Base-by-base conservation (phyloP, 2,113 vertebrate genomes). In the Forbesichthys papilliferus region DNA sequence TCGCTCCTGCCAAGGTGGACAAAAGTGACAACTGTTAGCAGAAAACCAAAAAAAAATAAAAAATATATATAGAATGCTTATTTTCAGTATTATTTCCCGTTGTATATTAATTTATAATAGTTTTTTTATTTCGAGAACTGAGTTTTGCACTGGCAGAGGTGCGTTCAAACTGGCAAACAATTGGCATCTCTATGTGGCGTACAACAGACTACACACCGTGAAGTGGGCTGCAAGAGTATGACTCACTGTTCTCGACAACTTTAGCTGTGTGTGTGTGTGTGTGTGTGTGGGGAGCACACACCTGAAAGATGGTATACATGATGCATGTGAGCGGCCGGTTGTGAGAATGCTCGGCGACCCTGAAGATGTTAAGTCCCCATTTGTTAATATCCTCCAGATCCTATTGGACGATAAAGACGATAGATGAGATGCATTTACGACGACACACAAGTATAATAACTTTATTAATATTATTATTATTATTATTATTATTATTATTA, bases 241-340 rank as follows among this genome's bases (percentile, higher is more conserved):
- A 66, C 52, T 56, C 53, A 56, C 27, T 9, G 4, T 3, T 20
- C 36, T 16, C 16, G 16, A 16, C 16, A 16, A 16, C 16, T 16
- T 16, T 16, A 16, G 16, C 16, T 49, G 47, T 63, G 61, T 49
- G 36, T 46, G 36, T 61, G 59, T 20, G 42, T 48, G 49, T 11
- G 48, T 48, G 46, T 11, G 46, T 48, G 27, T 3, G 61, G 11
- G 13, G 14, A 1, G 0, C 16, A 89, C 96, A 1, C 11, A 99
- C 98, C 96, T 99, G 98, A 63, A 98, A 97, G 72, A 99, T 99
- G 27, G 94, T 93, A 5, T 99, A 98, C 96, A 99, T 98, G 83
- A 96, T 94, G 86, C 96, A 98, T 0, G 98, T 98, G 3, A 99
- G 94, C 0, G 98, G 98, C 16, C 96, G 90, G 74, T 94, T 96